Evolutionary conservation across 1,140 invertebrate genomes (phyloP).

Genomic region (Cotesia typhae): DNA sequence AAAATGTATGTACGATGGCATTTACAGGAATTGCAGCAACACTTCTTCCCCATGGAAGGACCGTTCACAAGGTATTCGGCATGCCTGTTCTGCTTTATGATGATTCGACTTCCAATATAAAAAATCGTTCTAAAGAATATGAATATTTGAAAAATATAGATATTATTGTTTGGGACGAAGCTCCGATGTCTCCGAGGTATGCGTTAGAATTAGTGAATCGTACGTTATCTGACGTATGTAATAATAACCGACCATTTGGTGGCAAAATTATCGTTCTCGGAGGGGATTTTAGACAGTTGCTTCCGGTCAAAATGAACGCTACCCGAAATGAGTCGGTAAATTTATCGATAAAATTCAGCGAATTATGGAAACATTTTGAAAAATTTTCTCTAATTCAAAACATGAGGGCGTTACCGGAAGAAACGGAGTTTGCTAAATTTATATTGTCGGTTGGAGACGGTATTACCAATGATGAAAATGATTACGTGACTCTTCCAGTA

Average conservation of each 20-base stretch:
- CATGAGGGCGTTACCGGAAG: background rate
- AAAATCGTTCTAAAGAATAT: background rate
- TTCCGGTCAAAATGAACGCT: no score
- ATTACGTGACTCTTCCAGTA: background rate
- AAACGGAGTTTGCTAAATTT: constrained; percentile 8
- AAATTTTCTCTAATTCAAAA: background rate
- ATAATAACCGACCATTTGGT: background rate
- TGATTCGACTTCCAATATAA: constrained; percentile 8
- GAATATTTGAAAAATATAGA: constrained; percentile 11
- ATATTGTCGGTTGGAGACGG: background rate
- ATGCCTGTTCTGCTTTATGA: background rate
- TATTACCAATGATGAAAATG: background rate
- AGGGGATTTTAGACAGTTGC: background rate
- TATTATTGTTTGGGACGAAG: constrained; percentile 2
- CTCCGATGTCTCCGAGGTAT: background rate
- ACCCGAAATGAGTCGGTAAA: background rate
- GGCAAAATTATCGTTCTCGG: constrained; percentile 2
- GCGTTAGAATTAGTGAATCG: background rate
- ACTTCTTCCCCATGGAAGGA: background rate
- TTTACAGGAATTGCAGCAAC: constrained; percentile 9
- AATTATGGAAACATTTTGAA: background rate
- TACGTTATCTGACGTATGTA: background rate
- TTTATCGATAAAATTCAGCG: constrained; percentile 5
- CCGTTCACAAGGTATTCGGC: background rate
- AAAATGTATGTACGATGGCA: constrained; percentile 7